A percentile compares a stretch with the other conserved stretches of the same genome.
Evolutionary conservation across 2,113 vertebrate genomes (phyloP).

Genomic region (Anser cygnoides): DNA sequence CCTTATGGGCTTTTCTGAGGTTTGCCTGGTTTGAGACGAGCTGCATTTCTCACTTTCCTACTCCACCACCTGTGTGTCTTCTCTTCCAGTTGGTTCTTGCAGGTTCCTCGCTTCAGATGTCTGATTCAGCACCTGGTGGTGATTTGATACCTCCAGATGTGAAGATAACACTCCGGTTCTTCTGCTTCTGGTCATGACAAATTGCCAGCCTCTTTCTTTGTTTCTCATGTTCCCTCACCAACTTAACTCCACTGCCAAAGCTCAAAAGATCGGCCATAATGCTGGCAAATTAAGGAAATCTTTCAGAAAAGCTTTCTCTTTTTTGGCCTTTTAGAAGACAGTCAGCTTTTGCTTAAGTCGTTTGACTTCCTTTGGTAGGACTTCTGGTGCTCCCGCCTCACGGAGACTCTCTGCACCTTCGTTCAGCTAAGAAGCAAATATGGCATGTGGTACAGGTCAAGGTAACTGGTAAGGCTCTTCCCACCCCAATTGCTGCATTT

Average conservation of each 20-base stretch:
- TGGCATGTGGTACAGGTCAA: not conserved
- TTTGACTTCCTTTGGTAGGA: not conserved
- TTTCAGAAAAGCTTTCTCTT: not conserved
- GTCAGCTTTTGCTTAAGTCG: not conserved
- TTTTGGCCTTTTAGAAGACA: not conserved
- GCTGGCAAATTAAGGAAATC: not conserved
- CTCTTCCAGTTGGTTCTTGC: not conserved
- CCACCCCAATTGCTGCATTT: not conserved
- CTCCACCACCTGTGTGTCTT: not conserved
- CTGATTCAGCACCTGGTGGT: slow-evolving; percentile 33
- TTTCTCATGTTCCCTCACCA: not conserved
- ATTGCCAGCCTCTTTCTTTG: slow-evolving; percentile 6
- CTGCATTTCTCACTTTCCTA: not conserved
- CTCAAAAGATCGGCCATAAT: not conserved
- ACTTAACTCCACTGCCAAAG: not conserved
- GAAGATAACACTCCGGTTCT: not conserved
- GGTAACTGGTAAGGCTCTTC: not conserved
- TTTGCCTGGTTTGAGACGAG: not conserved
- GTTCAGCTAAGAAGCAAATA: not conserved
- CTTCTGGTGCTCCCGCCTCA: not conserved
- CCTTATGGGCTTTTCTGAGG: not conserved
- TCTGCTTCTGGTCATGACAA: not conserved
- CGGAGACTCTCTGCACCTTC: not conserved
- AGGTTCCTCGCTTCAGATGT: slow-evolving; percentile 5
- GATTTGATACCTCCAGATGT: not conserved